phyloP scores from a whole-genome alignment of 2,888 invertebrate species.

The Teinopalpus imperialis region DNA sequence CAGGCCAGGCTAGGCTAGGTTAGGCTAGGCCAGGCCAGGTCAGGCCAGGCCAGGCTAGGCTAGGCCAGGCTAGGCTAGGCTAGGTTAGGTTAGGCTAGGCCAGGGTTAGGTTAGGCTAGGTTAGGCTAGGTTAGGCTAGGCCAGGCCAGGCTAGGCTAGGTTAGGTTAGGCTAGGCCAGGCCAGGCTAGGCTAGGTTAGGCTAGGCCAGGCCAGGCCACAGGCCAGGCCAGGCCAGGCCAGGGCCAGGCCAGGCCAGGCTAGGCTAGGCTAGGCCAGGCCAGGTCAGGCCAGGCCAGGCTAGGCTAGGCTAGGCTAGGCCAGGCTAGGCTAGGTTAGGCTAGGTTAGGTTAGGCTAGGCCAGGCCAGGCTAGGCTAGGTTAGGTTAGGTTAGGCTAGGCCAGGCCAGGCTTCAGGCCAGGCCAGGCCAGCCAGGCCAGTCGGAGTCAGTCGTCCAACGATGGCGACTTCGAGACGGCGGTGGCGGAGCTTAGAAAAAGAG shows the following conservation, averaged over 20 bases:
- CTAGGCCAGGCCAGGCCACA: slow-evolving; percentile 15
- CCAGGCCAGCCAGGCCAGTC: too few relatives aligned
- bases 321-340: background rate
- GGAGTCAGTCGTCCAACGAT: too few relatives aligned
- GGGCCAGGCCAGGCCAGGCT: slow-evolving; percentile 11
- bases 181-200: slow-evolving; percentile 16
- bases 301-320: slow-evolving; percentile 19
- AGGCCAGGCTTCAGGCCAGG: background rate
- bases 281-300: slow-evolving; percentile 22
- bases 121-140: slow-evolving; percentile 5
- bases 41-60: slow-evolving; percentile 1
- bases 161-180: slow-evolving; percentile 23
- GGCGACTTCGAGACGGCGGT: too few relatives aligned
- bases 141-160: slow-evolving; percentile 11
- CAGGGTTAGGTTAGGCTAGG: background rate
- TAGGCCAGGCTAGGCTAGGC: background rate
- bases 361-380: slow-evolving; percentile 6
- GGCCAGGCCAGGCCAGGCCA: slow-evolving; percentile 20
- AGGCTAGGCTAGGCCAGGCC: slow-evolving; percentile 15
- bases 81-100: background rate
- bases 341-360: slow-evolving; percentile 8
- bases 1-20: background rate
- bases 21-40: background rate
- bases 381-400: slow-evolving; percentile 14
- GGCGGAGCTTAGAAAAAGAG: too few relatives aligned